A percentile compares a stretch with the other conserved stretches of the same genome.
Conservation (phyloP, 1,140 invertebrate species). For the Chrysomallon squamiferum region DNA sequence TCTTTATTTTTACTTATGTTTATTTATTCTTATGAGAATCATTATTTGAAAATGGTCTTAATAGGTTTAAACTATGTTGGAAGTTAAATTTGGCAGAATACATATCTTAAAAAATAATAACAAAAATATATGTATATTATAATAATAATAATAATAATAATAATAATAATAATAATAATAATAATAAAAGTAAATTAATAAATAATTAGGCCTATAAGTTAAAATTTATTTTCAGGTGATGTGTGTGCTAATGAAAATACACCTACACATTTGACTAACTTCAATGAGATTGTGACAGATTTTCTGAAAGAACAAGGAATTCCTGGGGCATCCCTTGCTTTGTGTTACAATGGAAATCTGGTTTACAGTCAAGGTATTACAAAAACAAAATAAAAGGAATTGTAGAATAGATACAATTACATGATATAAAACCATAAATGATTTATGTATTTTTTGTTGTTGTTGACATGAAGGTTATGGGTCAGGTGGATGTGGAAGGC, state of each 20-base stretch:
- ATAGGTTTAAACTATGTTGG: too few relatives aligned
- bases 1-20: too few relatives aligned
- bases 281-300: background rate
- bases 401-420: background rate
- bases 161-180: too few relatives aligned
- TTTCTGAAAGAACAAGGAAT: slow-evolving; percentile 6
- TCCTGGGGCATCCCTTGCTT: background rate
- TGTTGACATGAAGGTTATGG: slow-evolving; percentile 40
- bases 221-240: too few relatives aligned
- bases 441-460: background rate
- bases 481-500: slow-evolving; percentile 26
- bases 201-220: too few relatives aligned
- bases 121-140: too few relatives aligned
- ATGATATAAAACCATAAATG: background rate
- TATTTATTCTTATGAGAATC: too few relatives aligned
- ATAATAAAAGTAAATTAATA: too few relatives aligned
- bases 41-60: too few relatives aligned
- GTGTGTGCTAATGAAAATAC: background rate
- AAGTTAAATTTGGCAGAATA: too few relatives aligned
- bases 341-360: background rate
- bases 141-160: too few relatives aligned
- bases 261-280: background rate
- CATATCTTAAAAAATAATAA: too few relatives aligned
- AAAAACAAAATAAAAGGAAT: background rate
- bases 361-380: background rate